phyloP scores from a whole-genome alignment of 2,113 vertebrate genomes.

The Hyperopisus bebe region DNA sequence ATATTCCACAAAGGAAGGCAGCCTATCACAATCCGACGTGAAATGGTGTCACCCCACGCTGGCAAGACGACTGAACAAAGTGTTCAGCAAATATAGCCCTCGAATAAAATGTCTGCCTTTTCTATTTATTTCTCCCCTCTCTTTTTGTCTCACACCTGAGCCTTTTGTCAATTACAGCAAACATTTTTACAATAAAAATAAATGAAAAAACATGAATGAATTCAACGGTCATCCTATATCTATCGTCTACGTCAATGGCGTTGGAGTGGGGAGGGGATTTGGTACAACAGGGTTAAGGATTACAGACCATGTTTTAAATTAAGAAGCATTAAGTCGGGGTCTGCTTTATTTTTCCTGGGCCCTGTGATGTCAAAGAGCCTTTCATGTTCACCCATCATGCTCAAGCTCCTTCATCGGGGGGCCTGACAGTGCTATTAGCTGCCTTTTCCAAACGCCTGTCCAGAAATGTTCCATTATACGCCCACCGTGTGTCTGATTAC shows the following conservation, averaged over 20 bases:
- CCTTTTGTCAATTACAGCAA: background rate
- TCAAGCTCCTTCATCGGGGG: background rate
- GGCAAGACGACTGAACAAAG: background rate
- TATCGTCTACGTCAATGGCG: background rate
- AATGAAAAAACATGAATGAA: background rate
- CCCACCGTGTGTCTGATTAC: background rate
- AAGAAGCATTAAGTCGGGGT: background rate
- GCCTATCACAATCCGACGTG: background rate
- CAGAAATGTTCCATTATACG: background rate
- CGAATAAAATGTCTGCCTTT: background rate
- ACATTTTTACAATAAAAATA: background rate
- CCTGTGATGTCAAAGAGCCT: background rate
- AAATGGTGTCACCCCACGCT: background rate
- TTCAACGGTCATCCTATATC: background rate
- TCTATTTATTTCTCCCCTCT: background rate
- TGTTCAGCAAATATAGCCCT: background rate
- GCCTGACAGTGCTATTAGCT: background rate
- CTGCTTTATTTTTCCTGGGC: background rate
- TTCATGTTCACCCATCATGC: background rate
- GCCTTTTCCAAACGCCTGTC: background rate
- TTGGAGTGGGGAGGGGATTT: background rate
- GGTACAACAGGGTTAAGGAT: background rate
- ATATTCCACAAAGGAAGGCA: background rate
- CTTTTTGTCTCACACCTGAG: background rate
- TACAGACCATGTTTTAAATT: background rate